These are phyloP conservation scores for Diaphora mendica DNA, from an alignment of 2,888 invertebrate genomes.

Conservation along the genomic window DNA sequence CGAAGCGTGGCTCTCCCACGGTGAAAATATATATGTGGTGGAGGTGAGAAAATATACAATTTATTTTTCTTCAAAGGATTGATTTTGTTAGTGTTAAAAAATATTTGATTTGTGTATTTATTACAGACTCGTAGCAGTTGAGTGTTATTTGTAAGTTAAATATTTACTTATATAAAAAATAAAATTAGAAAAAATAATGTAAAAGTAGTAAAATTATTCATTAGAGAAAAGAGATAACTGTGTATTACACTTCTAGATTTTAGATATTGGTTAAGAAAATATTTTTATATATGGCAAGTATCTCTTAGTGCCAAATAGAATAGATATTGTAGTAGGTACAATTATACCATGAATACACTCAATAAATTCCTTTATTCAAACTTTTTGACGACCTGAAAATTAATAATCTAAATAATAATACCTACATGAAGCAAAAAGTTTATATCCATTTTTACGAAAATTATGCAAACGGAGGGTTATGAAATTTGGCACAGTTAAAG, in stretches of 20 bases:
- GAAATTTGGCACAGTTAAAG: too few relatives aligned
- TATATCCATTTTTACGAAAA: too few relatives aligned
- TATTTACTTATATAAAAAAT: neutral
- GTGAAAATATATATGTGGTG: too few relatives aligned
- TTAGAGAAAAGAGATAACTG: neutral
- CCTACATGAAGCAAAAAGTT: neutral
- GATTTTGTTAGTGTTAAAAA: too few relatives aligned
- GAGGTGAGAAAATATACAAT: neutral
- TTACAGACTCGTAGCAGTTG: neutral
- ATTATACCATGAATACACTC: constrained; percentile 5
- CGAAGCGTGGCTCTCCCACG: too few relatives aligned
- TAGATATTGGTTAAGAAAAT: neutral
- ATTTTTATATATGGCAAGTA: neutral
- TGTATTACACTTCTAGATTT: neutral
- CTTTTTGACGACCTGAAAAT: too few relatives aligned
- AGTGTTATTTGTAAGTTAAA: neutral
- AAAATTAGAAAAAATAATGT: neutral
- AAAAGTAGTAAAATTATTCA: neutral
- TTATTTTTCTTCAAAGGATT: too few relatives aligned
- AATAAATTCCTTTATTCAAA: too few relatives aligned
- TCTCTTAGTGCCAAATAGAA: constrained; percentile 21
- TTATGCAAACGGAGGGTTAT: too few relatives aligned
- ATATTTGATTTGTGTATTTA: neutral
- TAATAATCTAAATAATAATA: neutral
- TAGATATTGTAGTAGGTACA: constrained; percentile 7